Conservation (phyloP, 1,140 invertebrate species). For the Hylyphantes graminicola region DNA sequence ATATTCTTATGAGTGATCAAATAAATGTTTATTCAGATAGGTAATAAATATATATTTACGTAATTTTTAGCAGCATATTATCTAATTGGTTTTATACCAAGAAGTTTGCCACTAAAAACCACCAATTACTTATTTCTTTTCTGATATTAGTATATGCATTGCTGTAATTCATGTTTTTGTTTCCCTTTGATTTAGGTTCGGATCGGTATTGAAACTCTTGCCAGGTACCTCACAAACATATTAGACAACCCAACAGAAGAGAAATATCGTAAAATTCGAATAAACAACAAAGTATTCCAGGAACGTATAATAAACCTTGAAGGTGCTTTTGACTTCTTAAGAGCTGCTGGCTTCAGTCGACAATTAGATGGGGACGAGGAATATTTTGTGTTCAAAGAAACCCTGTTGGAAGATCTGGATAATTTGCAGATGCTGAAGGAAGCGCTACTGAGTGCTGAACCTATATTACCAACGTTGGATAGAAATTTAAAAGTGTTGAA, state of each 20-base stretch:
- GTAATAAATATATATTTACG: too few species aligned
- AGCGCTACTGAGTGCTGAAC: constrained; percentile 81
- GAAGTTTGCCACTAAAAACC: too few species aligned
- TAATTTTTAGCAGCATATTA: too few species aligned
- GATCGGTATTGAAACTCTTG: constrained; percentile 81
- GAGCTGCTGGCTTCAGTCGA: constrained; percentile 82
- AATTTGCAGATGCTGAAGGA: constrained; percentile 77
- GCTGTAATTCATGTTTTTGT: too few species aligned
- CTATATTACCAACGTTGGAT: constrained; percentile 84
- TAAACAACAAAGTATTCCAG: constrained; percentile 81
- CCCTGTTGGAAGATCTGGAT: constrained; percentile 71
- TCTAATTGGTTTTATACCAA: too few species aligned
- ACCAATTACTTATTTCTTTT: too few species aligned
- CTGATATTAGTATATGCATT: too few species aligned
- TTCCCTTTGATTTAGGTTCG: constrained; percentile 67
- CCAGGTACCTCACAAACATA: constrained; percentile 92
- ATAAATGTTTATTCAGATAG: too few species aligned
- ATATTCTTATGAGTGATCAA: too few species aligned
- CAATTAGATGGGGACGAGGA: constrained; percentile 70
- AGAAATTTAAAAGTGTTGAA: constrained; percentile 85
- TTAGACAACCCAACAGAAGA: constrained; percentile 84
- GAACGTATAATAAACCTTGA: constrained; percentile 84
- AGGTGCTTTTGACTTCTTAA: constrained; percentile 83
- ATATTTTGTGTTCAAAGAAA: constrained; percentile 75
- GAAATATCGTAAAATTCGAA: constrained; percentile 90